These are phyloP conservation scores for Naja naja DNA, from an alignment of 2,113 vertebrate species.

Conservation along the genomic window DNA sequence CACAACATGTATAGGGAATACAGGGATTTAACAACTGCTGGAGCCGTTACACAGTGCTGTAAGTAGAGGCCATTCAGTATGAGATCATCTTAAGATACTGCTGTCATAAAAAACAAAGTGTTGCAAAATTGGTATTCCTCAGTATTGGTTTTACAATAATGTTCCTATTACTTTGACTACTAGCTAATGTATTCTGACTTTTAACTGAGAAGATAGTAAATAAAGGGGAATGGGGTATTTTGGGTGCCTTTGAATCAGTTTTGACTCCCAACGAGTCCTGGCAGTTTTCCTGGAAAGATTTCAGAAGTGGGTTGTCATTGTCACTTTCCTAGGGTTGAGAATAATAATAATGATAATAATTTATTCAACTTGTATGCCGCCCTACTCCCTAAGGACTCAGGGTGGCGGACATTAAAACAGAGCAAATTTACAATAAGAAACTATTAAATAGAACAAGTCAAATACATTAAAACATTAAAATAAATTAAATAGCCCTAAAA, in stretches of 20 bases:
- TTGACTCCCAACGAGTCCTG: background rate
- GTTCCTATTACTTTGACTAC: background rate
- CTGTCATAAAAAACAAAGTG: background rate
- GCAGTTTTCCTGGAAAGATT: background rate
- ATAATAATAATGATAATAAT: too few species aligned
- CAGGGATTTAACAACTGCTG: conserved; percentile 92
- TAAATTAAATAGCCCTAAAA: too few species aligned
- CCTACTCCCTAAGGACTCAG: too few species aligned
- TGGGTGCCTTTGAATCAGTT: background rate
- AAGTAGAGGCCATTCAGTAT: conserved; percentile 57
- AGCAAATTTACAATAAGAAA: too few species aligned
- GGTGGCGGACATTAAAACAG: too few species aligned
- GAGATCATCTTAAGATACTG: background rate
- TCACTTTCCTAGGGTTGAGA: background rate
- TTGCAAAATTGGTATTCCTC: background rate
- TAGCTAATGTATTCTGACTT: background rate
- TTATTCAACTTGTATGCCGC: too few species aligned
- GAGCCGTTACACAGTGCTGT: conserved; percentile 98
- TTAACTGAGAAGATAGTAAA: background rate
- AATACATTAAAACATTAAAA: too few species aligned
- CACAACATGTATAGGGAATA: conserved; percentile 99
- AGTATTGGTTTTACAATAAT: background rate
- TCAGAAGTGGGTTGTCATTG: background rate
- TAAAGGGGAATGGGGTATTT: background rate
- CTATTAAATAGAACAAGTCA: too few species aligned